Evolutionary conservation across 1,140 invertebrate genomes (phyloP).

Genomic region (Bombus waltoni): DNA sequence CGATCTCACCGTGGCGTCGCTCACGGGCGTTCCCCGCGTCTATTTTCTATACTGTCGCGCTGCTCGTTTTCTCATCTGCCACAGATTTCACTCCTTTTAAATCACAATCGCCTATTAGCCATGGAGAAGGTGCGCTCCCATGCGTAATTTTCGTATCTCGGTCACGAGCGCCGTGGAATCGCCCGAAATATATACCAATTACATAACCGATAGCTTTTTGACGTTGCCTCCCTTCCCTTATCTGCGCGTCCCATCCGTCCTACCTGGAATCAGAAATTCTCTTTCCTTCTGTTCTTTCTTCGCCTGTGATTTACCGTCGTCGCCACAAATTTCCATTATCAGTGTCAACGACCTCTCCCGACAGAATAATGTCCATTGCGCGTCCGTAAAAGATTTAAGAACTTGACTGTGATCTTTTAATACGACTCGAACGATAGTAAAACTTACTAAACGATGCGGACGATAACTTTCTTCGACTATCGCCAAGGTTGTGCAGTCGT

Average conservation of each 20-base stretch:
- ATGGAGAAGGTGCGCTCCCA: not conserved
- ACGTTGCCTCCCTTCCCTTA: not conserved
- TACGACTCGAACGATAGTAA: not conserved
- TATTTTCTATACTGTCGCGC: slow-evolving; percentile 40
- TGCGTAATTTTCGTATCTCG: slow-evolving; percentile 35
- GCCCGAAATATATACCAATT: slow-evolving; percentile 14
- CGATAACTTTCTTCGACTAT: slow-evolving; percentile 37
- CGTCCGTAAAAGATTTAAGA: not conserved
- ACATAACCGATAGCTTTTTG: not conserved
- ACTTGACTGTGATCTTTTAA: not conserved
- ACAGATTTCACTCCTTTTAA: slow-evolving; percentile 65
- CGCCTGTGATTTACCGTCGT: not conserved
- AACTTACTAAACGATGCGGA: not conserved
- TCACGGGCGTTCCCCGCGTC: slow-evolving; percentile 55
- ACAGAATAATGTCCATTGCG: not conserved
- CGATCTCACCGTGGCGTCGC: slow-evolving; percentile 42
- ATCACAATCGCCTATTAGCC: slow-evolving; percentile 53
- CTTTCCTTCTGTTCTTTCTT: not conserved
- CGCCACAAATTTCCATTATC: not conserved
- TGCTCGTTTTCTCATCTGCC: slow-evolving; percentile 56
- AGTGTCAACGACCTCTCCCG: not conserved
- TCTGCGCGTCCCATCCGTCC: not conserved
- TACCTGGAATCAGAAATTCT: not conserved
- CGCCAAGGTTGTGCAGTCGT: not conserved
- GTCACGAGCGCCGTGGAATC: slow-evolving; percentile 3